Evolutionary conservation across 2,113 vertebrate genomes (phyloP), one percentile per base, ranked within the genome.

Genomic region (Halcyon malimbica): DNA sequence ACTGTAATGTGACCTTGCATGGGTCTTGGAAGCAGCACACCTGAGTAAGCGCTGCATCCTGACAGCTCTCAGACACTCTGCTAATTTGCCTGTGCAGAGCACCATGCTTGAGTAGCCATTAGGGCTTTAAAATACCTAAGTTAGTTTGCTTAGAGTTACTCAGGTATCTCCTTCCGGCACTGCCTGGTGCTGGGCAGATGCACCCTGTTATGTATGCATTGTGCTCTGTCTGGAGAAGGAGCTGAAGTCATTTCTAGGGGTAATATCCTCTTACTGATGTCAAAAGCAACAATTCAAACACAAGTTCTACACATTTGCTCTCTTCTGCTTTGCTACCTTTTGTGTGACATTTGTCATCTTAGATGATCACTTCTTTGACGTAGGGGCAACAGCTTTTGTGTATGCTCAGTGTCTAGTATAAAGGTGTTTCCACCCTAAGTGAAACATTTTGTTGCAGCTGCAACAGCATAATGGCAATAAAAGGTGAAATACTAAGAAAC

Each of bases 271-370:
- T 76, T 42, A 41, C 31, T 71, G 56, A 75, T 68, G 56, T 93
- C 60, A 78, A 71, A 89, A 87, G 65, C 68, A 95, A 64, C 84
- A 82, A 54, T 48, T 57, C 31, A 86, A 44, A 90, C 83, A 87
- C 33, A 64, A 90, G 26, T 85, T 75, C 44, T 53, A 83, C 53
- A 87, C 7, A 1, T 87, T 83, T 65, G 20, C 51, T 90, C 42
- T 39, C 83, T 67, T 95, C 86, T 94, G 75, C 74, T 92, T 96
- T 97, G 64, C 65, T 80, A 81, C 59, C 63, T 87, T 85, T 90
- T 56, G 16, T 59, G 50, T 73, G 87, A 67, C 78, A 67, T 94
- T 96, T 95, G 63, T 94, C 90, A 84, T 83, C 87, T 91, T 89
- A 80, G 62, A 94, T 60, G 93, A 92, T 85, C 85, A 93, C 53